Conservation (phyloP, 2,888 invertebrate genomes). For the Herminia tarsipennalis region DNA sequence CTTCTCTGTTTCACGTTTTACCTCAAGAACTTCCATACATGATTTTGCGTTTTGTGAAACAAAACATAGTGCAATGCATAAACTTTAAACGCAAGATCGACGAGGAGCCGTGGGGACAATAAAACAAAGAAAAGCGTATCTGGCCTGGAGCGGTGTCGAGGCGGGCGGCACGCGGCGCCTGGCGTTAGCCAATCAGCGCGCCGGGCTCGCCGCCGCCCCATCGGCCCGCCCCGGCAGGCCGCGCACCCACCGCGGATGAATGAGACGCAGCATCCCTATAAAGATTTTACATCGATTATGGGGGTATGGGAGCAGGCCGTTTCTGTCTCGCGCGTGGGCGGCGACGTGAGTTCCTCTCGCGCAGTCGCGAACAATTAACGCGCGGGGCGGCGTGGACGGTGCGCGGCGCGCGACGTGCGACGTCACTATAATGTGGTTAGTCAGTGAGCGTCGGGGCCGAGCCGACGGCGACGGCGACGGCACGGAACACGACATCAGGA, state of each 20-base stretch:
- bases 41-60: slow-evolving; percentile 81
- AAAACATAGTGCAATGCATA: slow-evolving; percentile 85
- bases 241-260: slow-evolving; percentile 58
- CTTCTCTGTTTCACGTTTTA: slow-evolving; percentile 71
- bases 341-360: slow-evolving; percentile 73
- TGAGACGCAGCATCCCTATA: slow-evolving; percentile 77
- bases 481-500: slow-evolving; percentile 72
- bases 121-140: slow-evolving; percentile 83
- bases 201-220: slow-evolving; percentile 49
- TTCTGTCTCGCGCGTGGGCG: slow-evolving; percentile 76
- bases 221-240: slow-evolving; percentile 56
- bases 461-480: slow-evolving; percentile 83
- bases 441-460: slow-evolving; percentile 87
- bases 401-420: slow-evolving; percentile 69
- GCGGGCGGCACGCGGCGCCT: slow-evolving; percentile 42
- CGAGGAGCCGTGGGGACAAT: slow-evolving; percentile 84
- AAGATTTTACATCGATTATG: slow-evolving; percentile 81
- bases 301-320: slow-evolving; percentile 73
- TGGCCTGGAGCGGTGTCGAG: slow-evolving; percentile 70
- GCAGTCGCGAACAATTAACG: slow-evolving; percentile 84
- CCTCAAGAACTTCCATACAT: slow-evolving; percentile 80
- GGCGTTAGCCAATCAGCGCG: slow-evolving; percentile 49
- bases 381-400: slow-evolving; percentile 75
- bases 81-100: slow-evolving; percentile 84
- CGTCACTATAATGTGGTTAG: slow-evolving; percentile 88